These are phyloP conservation scores for Thalassoma bifasciatum DNA, from an alignment of 2,113 vertebrate species.

Conservation along the genomic window DNA sequence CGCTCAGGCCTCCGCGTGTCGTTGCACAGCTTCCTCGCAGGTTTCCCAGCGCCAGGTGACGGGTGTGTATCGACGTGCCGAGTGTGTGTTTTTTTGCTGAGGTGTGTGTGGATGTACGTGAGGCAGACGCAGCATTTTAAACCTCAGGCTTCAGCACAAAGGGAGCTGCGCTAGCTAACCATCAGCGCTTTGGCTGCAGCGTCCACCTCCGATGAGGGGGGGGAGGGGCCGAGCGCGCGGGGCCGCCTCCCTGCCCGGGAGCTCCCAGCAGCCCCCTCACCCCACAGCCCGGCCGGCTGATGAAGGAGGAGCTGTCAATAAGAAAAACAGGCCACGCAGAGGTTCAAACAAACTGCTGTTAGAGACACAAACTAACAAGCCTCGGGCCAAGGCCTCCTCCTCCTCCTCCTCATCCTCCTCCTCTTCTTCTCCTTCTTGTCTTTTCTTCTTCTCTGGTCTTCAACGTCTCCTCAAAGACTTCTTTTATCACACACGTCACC, in stretches of 20 bases:
- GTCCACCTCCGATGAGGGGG: constrained; percentile 35
- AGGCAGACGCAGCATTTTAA: constrained; percentile 82
- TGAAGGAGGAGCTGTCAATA: constrained; percentile 69
- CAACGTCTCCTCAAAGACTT: constrained; percentile 63
- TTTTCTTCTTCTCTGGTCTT: constrained; percentile 59
- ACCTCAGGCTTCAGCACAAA: constrained; percentile 80
- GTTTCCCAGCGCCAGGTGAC: constrained; percentile 53
- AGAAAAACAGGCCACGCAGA: constrained; percentile 50
- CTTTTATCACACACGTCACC: constrained; percentile 77
- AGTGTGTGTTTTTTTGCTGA: constrained; percentile 67
- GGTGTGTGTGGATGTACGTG: constrained; percentile 20
- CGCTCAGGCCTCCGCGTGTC: constrained; percentile 6
- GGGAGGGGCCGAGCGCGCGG: constrained; percentile 2
- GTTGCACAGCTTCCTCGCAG: not conserved
- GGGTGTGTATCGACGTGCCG: constrained; percentile 44
- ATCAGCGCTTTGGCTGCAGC: constrained; percentile 81
- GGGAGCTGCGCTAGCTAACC: constrained; percentile 72
- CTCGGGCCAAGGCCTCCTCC: constrained; percentile 57
- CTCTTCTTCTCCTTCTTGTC: constrained; percentile 16
- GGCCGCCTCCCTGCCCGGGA: constrained; percentile 17
- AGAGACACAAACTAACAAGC: constrained; percentile 75
- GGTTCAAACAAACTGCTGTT: constrained; percentile 79
- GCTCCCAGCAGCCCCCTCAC: constrained; percentile 7
- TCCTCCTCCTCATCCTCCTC: constrained; percentile 25
- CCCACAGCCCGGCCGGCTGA: constrained; percentile 37